Evolutionary conservation across 2,888 invertebrate genomes (phyloP).

Genomic region (Tetrapedia diversipes): DNA sequence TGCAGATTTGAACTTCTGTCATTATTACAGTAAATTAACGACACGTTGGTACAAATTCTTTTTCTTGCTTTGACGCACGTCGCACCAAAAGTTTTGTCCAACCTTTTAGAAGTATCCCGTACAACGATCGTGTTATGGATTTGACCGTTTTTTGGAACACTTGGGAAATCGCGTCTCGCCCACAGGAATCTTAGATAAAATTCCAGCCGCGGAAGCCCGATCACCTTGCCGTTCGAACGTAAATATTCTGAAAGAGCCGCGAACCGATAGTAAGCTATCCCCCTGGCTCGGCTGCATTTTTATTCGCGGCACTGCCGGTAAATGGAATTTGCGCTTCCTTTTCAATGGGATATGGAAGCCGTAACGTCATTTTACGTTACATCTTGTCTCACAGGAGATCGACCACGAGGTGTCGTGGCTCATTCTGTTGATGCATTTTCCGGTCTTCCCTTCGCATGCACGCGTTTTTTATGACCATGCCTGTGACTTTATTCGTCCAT

Average conservation of each 20-base stretch:
- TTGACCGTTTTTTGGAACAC: no score
- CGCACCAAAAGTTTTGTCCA: no score
- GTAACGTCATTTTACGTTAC: constrained; percentile 56
- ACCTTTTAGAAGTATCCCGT: no score
- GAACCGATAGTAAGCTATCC: constrained; percentile 26
- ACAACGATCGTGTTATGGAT: no score
- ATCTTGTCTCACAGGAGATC: constrained; percentile 43
- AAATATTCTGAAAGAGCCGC: constrained; percentile 33
- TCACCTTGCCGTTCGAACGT: constrained; percentile 4
- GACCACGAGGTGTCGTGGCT: constrained; percentile 32
- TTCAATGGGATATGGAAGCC: constrained; percentile 54
- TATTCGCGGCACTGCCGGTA: constrained; percentile 34
- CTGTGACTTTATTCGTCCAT: constrained; percentile 1
- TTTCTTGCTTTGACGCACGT: no score
- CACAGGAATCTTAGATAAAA: background rate
- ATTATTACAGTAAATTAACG: no score
- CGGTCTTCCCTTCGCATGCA: constrained; percentile 31
- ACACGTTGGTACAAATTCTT: no score
- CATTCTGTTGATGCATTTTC: constrained; percentile 48
- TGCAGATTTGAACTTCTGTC: no score
- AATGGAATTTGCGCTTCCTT: constrained; percentile 58
- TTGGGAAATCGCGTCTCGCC: background rate
- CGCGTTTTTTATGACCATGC: constrained; percentile 24
- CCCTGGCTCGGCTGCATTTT: constrained; percentile 34
- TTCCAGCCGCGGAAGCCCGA: background rate